phyloP scores from a whole-genome alignment of 2,113 vertebrate genomes.

The Pygoscelis antarcticus region DNA sequence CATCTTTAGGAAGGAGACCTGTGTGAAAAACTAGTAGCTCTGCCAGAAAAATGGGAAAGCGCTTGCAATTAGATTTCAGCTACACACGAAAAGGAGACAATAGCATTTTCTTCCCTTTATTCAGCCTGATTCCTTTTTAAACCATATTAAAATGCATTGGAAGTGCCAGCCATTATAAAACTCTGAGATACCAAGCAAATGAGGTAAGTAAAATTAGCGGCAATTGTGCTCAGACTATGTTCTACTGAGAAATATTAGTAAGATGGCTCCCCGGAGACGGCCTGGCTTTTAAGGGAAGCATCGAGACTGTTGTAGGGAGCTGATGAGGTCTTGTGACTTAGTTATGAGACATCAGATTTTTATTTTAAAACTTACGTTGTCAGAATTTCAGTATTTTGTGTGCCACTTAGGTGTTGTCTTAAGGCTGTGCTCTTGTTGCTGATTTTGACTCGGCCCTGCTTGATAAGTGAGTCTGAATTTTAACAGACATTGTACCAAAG shows the following conservation, averaged over 20 bases:
- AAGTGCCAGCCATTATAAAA: slow-evolving; percentile 45
- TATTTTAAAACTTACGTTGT: background rate
- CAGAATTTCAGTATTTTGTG: background rate
- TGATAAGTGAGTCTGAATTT: background rate
- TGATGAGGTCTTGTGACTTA: slow-evolving; percentile 29
- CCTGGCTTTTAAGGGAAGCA: background rate
- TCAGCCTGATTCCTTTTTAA: slow-evolving; percentile 31
- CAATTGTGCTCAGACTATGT: slow-evolving; percentile 37
- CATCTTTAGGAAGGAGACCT: background rate
- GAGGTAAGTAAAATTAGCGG: slow-evolving; percentile 52
- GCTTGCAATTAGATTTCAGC: background rate
- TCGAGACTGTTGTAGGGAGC: background rate
- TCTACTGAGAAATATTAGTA: slow-evolving; percentile 30
- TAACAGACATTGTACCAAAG: background rate
- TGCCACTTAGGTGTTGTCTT: background rate
- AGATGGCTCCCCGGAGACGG: slow-evolving; percentile 32
- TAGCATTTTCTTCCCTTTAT: slow-evolving; percentile 27
- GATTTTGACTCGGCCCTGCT: background rate
- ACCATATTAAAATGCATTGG: slow-evolving; percentile 41
- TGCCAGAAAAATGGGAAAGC: background rate
- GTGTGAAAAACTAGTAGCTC: background rate
- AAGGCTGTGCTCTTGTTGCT: background rate
- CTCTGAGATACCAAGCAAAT: slow-evolving; percentile 34
- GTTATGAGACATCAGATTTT: slow-evolving; percentile 36
- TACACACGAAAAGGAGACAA: background rate